Evolutionary conservation across 2,888 invertebrate species (phyloP).

Genomic region (Dermolepida albohirtum): DNA sequence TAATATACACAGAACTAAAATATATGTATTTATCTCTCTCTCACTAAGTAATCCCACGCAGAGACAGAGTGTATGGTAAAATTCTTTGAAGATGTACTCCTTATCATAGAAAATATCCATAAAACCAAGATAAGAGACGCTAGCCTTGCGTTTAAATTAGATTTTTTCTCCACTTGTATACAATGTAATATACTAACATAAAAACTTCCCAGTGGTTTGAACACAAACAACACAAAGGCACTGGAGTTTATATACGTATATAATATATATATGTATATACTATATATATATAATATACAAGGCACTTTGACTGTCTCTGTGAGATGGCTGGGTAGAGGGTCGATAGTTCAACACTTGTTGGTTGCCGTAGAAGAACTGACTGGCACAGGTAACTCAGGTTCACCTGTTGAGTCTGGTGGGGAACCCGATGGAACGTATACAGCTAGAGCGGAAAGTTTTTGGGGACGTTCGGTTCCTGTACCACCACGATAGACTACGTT

Average conservation of each 20-base stretch:
- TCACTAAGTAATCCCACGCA: constrained; percentile 28
- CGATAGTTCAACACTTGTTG: constrained; percentile 47
- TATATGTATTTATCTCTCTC: constrained; percentile 5
- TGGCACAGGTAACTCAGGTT: constrained; percentile 59
- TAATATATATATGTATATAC: not conserved
- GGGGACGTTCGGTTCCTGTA: not conserved
- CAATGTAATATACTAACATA: constrained; percentile 26
- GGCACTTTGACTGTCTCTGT: constrained; percentile 13
- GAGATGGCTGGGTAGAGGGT: constrained; percentile 32
- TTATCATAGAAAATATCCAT: constrained; percentile 23
- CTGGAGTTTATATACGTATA: constrained; percentile 12
- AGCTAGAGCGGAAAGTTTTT: constrained; percentile 32
- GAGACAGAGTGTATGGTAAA: not conserved
- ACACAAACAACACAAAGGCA: constrained; percentile 35
- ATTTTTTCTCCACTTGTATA: constrained; percentile 8
- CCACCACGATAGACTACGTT: not conserved
- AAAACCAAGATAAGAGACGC: constrained; percentile 11
- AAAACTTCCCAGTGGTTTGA: constrained; percentile 6
- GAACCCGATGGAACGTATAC: constrained; percentile 36
- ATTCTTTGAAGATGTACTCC: constrained; percentile 8
- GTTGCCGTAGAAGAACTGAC: constrained; percentile 55
- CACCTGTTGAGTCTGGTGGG: constrained; percentile 61
- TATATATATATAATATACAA: not conserved
- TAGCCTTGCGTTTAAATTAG: constrained; percentile 4
- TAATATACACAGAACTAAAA: constrained; percentile 4